phyloP scores from a whole-genome alignment of 35 echinoderm and acorn worm genomes.

The Ophioderma brevispina region DNA sequence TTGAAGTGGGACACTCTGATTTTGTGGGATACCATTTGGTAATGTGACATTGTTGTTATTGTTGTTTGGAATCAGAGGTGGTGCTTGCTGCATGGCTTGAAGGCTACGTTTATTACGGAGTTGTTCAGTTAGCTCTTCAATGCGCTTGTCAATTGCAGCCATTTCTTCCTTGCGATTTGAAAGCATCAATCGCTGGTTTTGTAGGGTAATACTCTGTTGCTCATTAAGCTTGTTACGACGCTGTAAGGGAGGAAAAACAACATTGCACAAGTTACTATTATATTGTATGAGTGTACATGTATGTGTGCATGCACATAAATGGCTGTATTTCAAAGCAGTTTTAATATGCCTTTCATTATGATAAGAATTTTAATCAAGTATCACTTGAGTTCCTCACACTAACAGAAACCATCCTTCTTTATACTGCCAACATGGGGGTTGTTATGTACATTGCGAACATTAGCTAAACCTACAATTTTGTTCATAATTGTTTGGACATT shows the following conservation, averaged over 20 bases:
- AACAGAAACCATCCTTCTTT: too few relatives aligned
- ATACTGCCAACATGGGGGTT: too few relatives aligned
- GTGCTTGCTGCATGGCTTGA: slow-evolving; percentile 34
- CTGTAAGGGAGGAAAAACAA: slow-evolving; percentile 53
- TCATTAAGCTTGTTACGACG: slow-evolving; percentile 92
- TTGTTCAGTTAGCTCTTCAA: slow-evolving; percentile 86
- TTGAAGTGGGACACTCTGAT: too few relatives aligned
- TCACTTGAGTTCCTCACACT: too few relatives aligned
- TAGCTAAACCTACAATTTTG: too few relatives aligned
- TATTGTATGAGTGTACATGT: too few relatives aligned
- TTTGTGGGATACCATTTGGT: slow-evolving; percentile 42
- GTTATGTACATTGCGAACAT: too few relatives aligned
- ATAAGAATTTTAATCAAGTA: too few relatives aligned
- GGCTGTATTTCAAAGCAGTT: too few relatives aligned
- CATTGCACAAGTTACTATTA: neutral
- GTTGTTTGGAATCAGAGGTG: slow-evolving; percentile 53
- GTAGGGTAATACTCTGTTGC: slow-evolving; percentile 78
- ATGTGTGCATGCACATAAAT: too few relatives aligned
- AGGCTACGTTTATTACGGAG: slow-evolving; percentile 55
- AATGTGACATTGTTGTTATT: slow-evolving; percentile 54
- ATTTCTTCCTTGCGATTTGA: slow-evolving; percentile 65
- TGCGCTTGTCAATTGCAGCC: slow-evolving; percentile 78
- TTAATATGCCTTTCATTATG: neutral
- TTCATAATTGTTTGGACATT: too few relatives aligned
- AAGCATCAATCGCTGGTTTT: slow-evolving; percentile 62